phyloP scores from a whole-genome alignment of 2,113 vertebrate species.

The Takifugu bimaculatus region DNA sequence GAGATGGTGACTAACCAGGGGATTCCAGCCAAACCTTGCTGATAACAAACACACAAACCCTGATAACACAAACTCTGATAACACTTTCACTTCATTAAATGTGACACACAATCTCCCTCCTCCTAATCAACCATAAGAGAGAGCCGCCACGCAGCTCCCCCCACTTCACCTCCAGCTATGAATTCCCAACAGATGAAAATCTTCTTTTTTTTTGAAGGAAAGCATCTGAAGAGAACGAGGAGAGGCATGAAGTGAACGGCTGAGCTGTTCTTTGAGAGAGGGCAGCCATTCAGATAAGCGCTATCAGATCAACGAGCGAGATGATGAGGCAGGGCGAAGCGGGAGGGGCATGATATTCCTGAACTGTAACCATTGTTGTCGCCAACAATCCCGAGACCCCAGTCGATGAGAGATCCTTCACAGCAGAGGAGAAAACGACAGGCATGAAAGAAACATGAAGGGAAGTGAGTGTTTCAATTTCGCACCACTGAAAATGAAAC shows the following conservation, averaged over 20 bases:
- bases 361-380: conserved; percentile 39
- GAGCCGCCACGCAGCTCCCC: background rate
- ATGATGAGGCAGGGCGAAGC: conserved; percentile 34
- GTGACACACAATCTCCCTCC: conserved; percentile 23
- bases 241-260: conserved; percentile 29
- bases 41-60: conserved; percentile 13
- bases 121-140: conserved; percentile 20
- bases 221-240: conserved; percentile 29
- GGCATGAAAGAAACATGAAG: conserved; percentile 9
- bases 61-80: conserved; percentile 13
- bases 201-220: conserved; percentile 2
- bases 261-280: conserved; percentile 32
- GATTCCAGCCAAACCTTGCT: conserved; percentile 13
- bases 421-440: conserved; percentile 16
- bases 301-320: conserved; percentile 37
- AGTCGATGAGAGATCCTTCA: conserved; percentile 23
- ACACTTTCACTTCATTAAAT: conserved; percentile 32
- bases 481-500: too few relatives aligned
- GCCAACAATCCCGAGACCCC: conserved; percentile 24
- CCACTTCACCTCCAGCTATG: conserved; percentile 12
- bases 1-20: conserved; percentile 11
- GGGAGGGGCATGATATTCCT: conserved; percentile 23
- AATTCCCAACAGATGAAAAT: conserved; percentile 29
- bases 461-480: background rate
- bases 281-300: conserved; percentile 37